Conservation (phyloP, 2,888 invertebrate genomes). For the Argynnis bischoffii region DNA sequence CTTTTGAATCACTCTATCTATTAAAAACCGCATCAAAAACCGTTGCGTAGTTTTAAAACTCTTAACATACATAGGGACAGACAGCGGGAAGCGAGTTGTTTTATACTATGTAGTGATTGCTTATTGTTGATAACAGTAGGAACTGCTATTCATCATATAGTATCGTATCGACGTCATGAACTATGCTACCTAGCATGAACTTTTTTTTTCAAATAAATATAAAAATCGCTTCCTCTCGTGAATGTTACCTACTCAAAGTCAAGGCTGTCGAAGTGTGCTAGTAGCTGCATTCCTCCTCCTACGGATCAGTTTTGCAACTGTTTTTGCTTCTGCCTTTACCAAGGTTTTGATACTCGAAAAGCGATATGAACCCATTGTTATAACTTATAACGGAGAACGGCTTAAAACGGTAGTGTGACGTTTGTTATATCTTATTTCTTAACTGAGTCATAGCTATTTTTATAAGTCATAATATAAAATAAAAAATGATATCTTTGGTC, state of each 20-base stretch:
- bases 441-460: neutral
- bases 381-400: conserved; percentile 3
- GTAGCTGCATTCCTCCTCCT: conserved; percentile 35
- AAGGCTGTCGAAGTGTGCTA: conserved; percentile 36
- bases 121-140: too few species aligned
- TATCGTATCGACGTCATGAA: too few species aligned
- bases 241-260: conserved; percentile 25
- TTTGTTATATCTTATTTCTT: neutral
- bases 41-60: too few species aligned
- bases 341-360: conserved; percentile 17
- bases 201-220: too few species aligned
- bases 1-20: too few species aligned
- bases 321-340: conserved; percentile 30
- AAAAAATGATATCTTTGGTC: neutral
- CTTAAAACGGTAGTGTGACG: conserved; percentile 3
- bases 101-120: too few species aligned
- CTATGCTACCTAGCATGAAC: too few species aligned
- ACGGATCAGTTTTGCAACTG: conserved; percentile 30
- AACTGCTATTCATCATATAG: too few species aligned
- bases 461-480: neutral
- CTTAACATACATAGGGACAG: too few species aligned
- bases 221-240: conserved; percentile 12
- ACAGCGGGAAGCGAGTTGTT: too few species aligned
- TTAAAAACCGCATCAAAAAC: too few species aligned
- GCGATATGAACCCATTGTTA: conserved; percentile 2